Evolutionary conservation across 92 coral and sea anemone species (phyloP).

Genomic region (Phenganax subtilis): DNA sequence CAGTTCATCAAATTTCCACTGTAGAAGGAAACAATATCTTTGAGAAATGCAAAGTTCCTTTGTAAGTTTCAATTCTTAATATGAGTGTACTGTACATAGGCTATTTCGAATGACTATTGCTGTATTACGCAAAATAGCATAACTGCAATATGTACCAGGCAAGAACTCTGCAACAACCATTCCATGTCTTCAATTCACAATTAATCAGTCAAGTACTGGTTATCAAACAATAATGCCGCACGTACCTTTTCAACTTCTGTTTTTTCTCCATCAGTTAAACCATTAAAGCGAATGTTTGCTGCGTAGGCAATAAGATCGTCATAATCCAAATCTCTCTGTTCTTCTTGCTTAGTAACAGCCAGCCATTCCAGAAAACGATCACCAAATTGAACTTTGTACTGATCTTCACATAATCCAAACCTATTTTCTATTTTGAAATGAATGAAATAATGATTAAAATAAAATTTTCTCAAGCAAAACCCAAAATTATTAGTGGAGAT

Average conservation of each 20-base stretch:
- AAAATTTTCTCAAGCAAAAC: neutral
- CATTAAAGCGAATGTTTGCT: slow-evolving; percentile 46
- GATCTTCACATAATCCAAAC: slow-evolving; percentile 47
- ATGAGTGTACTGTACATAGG: no score
- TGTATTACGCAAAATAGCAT: no score
- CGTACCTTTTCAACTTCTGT: slow-evolving; percentile 51
- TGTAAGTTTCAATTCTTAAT: no score
- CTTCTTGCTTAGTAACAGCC: slow-evolving; percentile 52
- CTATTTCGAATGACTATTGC: no score
- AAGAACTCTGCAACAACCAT: no score
- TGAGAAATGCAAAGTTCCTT: no score
- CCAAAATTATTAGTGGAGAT: no score
- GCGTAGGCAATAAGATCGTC: slow-evolving; percentile 41
- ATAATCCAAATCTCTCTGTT: slow-evolving; percentile 13
- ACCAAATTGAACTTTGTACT: slow-evolving; percentile 59
- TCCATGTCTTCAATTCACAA: no score
- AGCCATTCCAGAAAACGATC: slow-evolving; percentile 77
- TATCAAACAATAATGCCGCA: neutral
- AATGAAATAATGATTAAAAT: neutral
- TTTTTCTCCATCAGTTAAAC: slow-evolving; percentile 48
- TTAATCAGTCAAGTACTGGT: neutral
- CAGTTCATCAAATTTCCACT: slow-evolving; percentile 32
- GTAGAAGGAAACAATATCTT: neutral
- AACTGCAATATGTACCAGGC: no score
- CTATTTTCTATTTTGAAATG: slow-evolving; percentile 17